phyloP scores from a whole-genome alignment of 2,888 invertebrate genomes.

The Drosophila ezoana region DNA sequence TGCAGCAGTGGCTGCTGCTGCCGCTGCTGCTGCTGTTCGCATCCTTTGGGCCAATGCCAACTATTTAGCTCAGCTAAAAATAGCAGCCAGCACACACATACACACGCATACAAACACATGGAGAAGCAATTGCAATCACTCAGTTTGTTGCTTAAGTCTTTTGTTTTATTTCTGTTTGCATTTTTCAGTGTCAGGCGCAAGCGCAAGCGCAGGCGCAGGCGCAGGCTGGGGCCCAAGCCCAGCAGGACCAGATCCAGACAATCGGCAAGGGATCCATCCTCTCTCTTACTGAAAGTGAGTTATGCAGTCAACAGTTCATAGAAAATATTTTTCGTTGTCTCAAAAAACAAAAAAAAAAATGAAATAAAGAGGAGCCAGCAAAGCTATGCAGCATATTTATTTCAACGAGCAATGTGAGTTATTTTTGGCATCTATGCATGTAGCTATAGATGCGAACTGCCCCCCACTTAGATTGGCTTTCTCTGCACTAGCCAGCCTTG shows the following conservation, averaged over 20 bases:
- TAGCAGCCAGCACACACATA: conserved; percentile 49
- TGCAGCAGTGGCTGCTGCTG: conserved; percentile 20
- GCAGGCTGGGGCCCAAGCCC: conserved; percentile 15
- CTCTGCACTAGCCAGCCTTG: conserved; percentile 3
- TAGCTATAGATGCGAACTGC: conserved; percentile 12
- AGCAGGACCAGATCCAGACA: conserved; percentile 38
- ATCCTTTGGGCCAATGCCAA: conserved; percentile 78
- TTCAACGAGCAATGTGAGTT: conserved; percentile 55
- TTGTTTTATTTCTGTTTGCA: conserved; percentile 80
- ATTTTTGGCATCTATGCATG: conserved; percentile 40
- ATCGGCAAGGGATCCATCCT: conserved; percentile 62
- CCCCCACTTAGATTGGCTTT: conserved; percentile 38
- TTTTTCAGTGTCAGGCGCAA: conserved; percentile 74
- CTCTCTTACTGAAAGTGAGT: conserved; percentile 63
- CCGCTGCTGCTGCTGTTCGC: conserved; percentile 39
- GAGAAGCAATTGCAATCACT: conserved; percentile 79
- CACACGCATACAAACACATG: conserved; percentile 25
- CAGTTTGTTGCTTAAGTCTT: conserved; percentile 80
- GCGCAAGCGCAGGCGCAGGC: conserved; percentile 27
- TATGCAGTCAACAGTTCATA: conserved; percentile 78
- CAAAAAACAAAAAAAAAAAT: conserved; percentile 28
- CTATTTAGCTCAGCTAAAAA: conserved; percentile 75
- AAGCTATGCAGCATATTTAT: conserved; percentile 55
- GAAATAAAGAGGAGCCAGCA: neutral
- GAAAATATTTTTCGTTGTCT: conserved; percentile 61